Conservation (phyloP, 2,113 vertebrate genomes). For the Trichomycterus rosablanca region DNA sequence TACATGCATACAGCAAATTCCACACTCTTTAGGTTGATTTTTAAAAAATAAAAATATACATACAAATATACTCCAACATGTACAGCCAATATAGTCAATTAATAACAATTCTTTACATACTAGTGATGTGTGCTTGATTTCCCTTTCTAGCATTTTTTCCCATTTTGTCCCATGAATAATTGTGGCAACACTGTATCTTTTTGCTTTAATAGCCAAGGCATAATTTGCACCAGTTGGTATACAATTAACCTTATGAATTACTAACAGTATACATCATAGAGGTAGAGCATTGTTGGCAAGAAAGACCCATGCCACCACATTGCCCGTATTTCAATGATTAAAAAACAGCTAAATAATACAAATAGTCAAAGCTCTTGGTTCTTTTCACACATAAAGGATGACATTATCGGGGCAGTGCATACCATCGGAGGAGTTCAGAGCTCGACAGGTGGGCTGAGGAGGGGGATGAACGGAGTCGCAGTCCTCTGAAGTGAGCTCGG, state of each 20-base stretch:
- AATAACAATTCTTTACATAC: constrained; percentile 28
- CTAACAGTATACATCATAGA: constrained; percentile 61
- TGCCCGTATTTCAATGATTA: constrained; percentile 28
- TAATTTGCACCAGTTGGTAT: constrained; percentile 66
- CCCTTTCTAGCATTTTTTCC: constrained; percentile 40
- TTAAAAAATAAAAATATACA: constrained; percentile 41
- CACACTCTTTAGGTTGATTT: constrained; percentile 40
- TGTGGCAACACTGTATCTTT: constrained; percentile 48
- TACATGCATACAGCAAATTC: constrained; percentile 55
- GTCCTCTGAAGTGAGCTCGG: constrained; percentile 92
- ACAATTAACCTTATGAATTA: constrained; percentile 50
- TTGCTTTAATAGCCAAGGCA: constrained; percentile 70
- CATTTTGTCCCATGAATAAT: constrained; percentile 40
- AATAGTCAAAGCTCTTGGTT: constrained; percentile 11
- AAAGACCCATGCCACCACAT: constrained; percentile 37
- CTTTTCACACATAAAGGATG: constrained; percentile 69
- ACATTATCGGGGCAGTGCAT: constrained; percentile 70
- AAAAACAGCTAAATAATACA: constrained; percentile 45
- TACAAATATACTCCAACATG: constrained; percentile 51
- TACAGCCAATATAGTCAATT: constrained; percentile 23
- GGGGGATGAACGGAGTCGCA: constrained; percentile 79
- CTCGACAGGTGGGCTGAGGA: constrained; percentile 57
- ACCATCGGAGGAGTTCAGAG: constrained; percentile 60
- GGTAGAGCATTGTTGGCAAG: constrained; percentile 67
- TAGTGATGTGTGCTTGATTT: constrained; percentile 56